Evolutionary conservation across 2,888 invertebrate genomes (phyloP).

Genomic region (Philonicus albiceps): DNA sequence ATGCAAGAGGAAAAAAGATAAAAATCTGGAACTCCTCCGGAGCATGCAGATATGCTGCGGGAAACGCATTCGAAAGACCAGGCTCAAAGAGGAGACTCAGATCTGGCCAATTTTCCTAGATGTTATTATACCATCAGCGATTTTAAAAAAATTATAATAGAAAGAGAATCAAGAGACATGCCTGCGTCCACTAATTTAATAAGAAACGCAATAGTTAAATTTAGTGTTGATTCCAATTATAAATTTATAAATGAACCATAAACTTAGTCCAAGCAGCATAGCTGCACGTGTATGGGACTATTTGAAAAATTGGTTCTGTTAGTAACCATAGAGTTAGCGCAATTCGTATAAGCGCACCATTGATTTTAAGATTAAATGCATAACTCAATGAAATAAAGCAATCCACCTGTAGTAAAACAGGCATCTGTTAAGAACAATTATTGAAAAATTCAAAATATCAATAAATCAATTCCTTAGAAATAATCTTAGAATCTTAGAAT

Average conservation of each 20-base stretch:
- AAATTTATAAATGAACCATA: background rate
- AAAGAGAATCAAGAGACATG: background rate
- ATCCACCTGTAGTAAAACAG: too few species aligned
- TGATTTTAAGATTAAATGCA: too few species aligned
- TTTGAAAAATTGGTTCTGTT: background rate
- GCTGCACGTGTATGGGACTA: background rate
- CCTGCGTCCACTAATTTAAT: background rate
- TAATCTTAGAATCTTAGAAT: too few species aligned
- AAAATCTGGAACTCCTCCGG: background rate
- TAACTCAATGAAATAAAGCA: too few species aligned
- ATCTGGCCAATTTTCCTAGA: background rate
- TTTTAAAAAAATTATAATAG: background rate
- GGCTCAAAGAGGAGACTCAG: too few species aligned
- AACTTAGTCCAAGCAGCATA: background rate
- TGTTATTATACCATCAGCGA: background rate
- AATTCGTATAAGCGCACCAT: too few species aligned
- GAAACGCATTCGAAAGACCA: background rate
- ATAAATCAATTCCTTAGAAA: too few species aligned
- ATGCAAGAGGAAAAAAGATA: background rate
- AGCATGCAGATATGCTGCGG: background rate
- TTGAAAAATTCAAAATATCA: too few species aligned
- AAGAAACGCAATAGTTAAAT: background rate
- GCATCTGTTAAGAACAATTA: too few species aligned
- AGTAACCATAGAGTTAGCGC: too few species aligned
- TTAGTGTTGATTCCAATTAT: background rate